These are phyloP conservation scores for Ariolimax columbianus DNA, from an alignment of 2,888 invertebrate species.

Conservation along the genomic window DNA sequence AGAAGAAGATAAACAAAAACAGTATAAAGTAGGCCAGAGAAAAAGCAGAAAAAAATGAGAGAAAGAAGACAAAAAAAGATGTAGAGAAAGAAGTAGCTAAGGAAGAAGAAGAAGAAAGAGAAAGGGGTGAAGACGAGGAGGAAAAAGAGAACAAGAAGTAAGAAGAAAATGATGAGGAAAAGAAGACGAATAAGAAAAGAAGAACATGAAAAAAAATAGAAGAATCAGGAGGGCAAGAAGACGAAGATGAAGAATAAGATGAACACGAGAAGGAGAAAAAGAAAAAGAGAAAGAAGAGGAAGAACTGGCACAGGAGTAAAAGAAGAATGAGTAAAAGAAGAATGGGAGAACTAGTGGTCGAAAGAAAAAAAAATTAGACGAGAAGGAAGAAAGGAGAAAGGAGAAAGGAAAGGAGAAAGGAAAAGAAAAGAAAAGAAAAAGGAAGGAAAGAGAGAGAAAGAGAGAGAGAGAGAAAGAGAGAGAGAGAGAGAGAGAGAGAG, in stretches of 20 bases:
- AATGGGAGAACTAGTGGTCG: neutral
- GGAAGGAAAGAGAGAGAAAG: neutral
- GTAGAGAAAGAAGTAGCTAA: no score
- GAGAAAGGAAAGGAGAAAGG: neutral
- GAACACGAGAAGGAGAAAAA: neutral
- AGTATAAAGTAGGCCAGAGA: no score
- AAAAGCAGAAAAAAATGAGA: no score
- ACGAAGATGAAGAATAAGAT: neutral
- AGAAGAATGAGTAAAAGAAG: neutral
- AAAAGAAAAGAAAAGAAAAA: neutral
- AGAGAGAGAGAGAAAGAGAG: neutral
- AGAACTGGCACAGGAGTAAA: neutral
- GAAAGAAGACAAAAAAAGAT: no score
- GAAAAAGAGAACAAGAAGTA: no score
- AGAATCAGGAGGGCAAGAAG: neutral
- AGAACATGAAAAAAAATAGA: no score
- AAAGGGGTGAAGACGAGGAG: no score
- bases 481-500: constrained; percentile 6
- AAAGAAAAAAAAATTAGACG: neutral
- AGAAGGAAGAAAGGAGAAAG: neutral
- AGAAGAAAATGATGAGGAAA: no score
- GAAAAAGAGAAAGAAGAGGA: neutral
- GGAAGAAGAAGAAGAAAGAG: no score
- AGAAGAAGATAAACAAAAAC: no score
- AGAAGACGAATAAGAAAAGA: no score